Evolutionary conservation across 2,888 invertebrate genomes (phyloP), one percentile per base, ranked within the genome.

Genomic region (Hypomecis atomaria): DNA sequence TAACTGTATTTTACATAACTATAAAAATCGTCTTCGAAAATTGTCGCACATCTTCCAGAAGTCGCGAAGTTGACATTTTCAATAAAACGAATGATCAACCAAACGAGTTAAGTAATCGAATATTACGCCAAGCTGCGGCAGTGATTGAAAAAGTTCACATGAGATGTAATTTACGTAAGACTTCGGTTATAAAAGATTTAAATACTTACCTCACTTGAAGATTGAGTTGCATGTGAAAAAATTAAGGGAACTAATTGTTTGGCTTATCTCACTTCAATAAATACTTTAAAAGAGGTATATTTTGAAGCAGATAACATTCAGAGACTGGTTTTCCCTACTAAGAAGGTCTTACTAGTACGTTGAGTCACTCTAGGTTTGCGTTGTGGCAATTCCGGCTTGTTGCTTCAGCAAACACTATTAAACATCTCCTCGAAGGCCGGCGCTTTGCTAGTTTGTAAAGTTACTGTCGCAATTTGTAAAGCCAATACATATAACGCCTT

Each of bases 321-420:
- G 10, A 65, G 10, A 11, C 56, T 48, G 63, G 57, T 63, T 52
- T 56, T 67, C 70, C 52, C 42, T 55, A 50, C 11, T 34, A 66
- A 62, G 55, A 64, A 57, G 66, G 62, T 55, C 45, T 47, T 59
- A n/a, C n/a, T n/a, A n/a, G n/a, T n/a, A 59, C 48, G 37, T 54
- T 71, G 68, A 69, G 62, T 71, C 72, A 72, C 57, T 65, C 58
- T 69, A 63, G 50, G 45, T 65, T 56, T 49, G 44, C 62, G 67
- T 69, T 69, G 66, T 50, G 65, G 60, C 48, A 60, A 63, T 50
- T 52, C 49, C 56, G 68, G 40, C 56, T 56, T 72, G 72, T 81
- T 81, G 76, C 62, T 76, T 72, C 62, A 70, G 72, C 70, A 82
- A 81, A 82, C 75, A 82, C 62, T 71, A 67, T 71, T 69, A 71